Percentiles rank a stretch among this genome's conserved stretches.
Evolutionary conservation across 2,797 vertebrate genomes (phyloP).

Genomic region (Hoplostethus mediterraneus): DNA sequence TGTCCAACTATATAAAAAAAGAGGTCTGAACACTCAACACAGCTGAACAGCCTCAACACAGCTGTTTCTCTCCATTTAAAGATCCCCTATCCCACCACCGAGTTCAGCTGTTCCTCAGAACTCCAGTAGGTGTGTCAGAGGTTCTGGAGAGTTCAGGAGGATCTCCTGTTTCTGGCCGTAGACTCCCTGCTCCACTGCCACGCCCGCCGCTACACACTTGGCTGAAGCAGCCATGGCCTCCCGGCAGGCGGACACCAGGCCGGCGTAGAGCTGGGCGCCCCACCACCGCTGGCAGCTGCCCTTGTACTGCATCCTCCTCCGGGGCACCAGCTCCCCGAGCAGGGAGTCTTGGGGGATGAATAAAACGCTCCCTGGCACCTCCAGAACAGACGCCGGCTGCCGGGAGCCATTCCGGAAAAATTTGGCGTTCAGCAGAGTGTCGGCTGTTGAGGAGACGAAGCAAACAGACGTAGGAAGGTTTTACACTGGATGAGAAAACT

Average conservation of each 20-base stretch:
- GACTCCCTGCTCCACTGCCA: constrained; percentile 84
- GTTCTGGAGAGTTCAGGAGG: constrained; percentile 86
- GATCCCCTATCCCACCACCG: too few relatives aligned
- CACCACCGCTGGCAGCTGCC: constrained; percentile 82
- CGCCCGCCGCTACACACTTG: constrained; percentile 80
- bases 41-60: too few relatives aligned
- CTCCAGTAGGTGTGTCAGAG: constrained; percentile 89
- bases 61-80: background rate
- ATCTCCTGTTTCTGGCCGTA: constrained; percentile 91
- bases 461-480: background rate
- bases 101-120: constrained; percentile 79
- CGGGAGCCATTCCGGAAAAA: constrained; percentile 85
- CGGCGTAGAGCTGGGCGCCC: constrained; percentile 87
- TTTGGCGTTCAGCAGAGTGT: constrained; percentile 85
- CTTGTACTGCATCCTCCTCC: constrained; percentile 84
- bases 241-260: constrained; percentile 86
- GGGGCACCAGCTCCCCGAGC: constrained; percentile 81
- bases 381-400: constrained; percentile 84
- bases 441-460: constrained; percentile 74
- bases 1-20: too few relatives aligned
- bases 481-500: too few relatives aligned
- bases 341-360: constrained; percentile 92
- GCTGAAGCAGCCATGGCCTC: constrained; percentile 78
- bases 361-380: constrained; percentile 88
- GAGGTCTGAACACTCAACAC: too few relatives aligned